Evolutionary conservation across 2,797 vertebrate genomes (phyloP), one percentile per base, ranked within the genome.

Genomic region (Lycodopsis pacificus): DNA sequence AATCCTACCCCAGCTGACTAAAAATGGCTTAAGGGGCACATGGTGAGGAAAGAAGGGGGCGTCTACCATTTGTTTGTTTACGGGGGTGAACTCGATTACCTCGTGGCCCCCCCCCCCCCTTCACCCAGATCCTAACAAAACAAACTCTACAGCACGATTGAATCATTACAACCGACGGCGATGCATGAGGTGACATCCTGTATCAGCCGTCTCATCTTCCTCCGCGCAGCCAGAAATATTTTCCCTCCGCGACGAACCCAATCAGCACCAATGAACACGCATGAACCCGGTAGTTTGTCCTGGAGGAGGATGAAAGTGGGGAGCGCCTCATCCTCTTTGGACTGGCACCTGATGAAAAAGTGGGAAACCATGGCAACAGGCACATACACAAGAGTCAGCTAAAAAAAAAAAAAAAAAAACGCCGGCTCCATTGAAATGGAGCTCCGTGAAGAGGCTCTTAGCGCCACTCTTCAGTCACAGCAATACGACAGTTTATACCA

Each of bases 341-440:
- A 88, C 70, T 56, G 22, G 87, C 90, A 92, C 87, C 92, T 93
- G 92, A 93, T 92, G 88, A 44, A 44, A 93, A 92, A 94, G 92
- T 92, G 85, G 81, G 94, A 91, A 95, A 95, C 94, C 94, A 95
- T 95, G 92, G 95, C 84, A 95, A 95, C 95, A 89, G 88, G 86
- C 89, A 32, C 84, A 78, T 91, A 90, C 88, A 92, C 90, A 92
- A 87, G 90, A 91, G 86, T 86, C 84, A 82, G 89, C 85, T 77
- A 85, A 90, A 34, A 34, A 34, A 34, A 7, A 32, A 3, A 32
- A 32, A 32, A 32, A 34, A 34, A 34, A 34, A 88, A 86, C 7
- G 73, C 75, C 17, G 77, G 81, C 80, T 89, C 61, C 73, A 80
- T 80, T 89, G 84, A 91, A 86, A 87, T 4, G 0, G 62, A 80